phyloP scores from a whole-genome alignment of 2,888 invertebrate species.

The Sesia apiformis region DNA sequence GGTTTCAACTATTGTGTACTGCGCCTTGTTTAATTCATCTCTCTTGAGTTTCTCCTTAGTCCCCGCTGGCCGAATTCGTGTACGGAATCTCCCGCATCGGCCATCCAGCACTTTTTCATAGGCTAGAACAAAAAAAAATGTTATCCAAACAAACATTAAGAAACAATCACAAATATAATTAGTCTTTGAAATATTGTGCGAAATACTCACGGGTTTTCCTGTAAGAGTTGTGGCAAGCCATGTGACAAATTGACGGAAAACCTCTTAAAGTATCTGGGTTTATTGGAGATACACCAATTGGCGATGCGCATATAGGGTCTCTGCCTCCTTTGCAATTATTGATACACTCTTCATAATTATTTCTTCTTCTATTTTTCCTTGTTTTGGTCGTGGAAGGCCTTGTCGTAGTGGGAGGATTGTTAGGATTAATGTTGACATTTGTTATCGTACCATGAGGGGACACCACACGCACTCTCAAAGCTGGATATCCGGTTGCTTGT shows the following conservation, averaged over 20 bases:
- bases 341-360: conserved; percentile 48
- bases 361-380: conserved; percentile 23
- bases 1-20: conserved; percentile 44
- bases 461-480: conserved; percentile 43
- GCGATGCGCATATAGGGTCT: conserved; percentile 51
- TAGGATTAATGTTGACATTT: conserved; percentile 40
- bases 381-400: conserved; percentile 2
- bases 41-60: conserved; percentile 42
- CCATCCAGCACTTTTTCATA: conserved; percentile 58
- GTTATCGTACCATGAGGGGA: conserved; percentile 50
- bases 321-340: conserved; percentile 42
- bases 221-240: conserved; percentile 64
- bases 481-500: conserved; percentile 4
- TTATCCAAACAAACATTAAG: no score
- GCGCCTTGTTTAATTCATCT: conserved; percentile 47
- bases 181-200: no score
- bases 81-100: conserved; percentile 55
- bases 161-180: no score
- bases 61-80: conserved; percentile 49
- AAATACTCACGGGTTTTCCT: conserved; percentile 47
- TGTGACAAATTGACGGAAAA: conserved; percentile 60
- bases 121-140: conserved; percentile 25
- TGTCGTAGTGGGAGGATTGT: conserved; percentile 26
- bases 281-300: conserved; percentile 34
- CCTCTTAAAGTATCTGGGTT: conserved; percentile 52